Evolutionary conservation across 2,113 vertebrate genomes (phyloP).

Genomic region (Phoenicopterus ruber): DNA sequence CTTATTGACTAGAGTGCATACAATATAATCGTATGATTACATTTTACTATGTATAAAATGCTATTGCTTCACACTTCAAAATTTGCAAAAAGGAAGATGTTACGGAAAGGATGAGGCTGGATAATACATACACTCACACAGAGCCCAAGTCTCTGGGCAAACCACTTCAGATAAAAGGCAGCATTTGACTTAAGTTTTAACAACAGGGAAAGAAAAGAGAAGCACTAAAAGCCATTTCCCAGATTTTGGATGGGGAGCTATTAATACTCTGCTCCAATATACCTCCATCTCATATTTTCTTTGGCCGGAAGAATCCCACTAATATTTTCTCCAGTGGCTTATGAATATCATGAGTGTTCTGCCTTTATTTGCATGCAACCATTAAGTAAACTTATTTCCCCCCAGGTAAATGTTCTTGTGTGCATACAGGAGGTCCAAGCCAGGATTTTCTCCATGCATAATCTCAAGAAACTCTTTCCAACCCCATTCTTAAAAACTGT

Average conservation of each 20-base stretch:
- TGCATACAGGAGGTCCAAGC: background rate
- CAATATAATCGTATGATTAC: background rate
- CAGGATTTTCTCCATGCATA: background rate
- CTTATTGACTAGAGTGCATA: background rate
- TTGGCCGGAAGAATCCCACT: background rate
- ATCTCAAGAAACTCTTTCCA: background rate
- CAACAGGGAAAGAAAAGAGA: background rate
- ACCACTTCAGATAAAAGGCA: background rate
- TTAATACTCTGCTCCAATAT: background rate
- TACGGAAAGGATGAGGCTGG: background rate
- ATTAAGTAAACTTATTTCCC: background rate
- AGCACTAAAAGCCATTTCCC: background rate
- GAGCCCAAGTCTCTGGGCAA: background rate
- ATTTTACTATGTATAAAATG: background rate
- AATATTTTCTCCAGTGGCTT: background rate
- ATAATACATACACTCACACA: background rate
- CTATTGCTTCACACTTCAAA: background rate
- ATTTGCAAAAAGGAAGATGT: background rate
- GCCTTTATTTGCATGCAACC: background rate
- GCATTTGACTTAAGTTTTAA: background rate
- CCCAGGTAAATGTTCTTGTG: background rate
- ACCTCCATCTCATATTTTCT: background rate
- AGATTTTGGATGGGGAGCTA: background rate
- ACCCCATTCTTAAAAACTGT: background rate
- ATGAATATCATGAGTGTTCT: background rate